These are phyloP conservation scores for Dioctria rufipes DNA, from an alignment of 2,888 invertebrate genomes.

Conservation along the genomic window DNA sequence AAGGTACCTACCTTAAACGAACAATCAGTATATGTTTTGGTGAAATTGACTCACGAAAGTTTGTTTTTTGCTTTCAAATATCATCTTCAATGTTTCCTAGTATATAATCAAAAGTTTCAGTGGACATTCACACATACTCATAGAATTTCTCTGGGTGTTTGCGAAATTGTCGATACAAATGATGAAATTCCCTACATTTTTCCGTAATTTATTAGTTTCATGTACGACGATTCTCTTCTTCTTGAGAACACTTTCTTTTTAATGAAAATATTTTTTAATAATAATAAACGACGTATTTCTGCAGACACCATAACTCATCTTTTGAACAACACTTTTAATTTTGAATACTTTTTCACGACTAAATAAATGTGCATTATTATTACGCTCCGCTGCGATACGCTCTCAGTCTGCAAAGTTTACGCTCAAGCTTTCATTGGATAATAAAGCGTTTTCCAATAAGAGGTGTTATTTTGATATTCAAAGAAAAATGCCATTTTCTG, in stretches of 20 bases:
- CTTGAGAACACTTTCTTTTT: background rate
- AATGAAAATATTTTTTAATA: background rate
- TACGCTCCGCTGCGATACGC: no score
- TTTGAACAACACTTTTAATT: no score
- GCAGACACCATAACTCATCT: no score
- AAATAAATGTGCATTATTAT: background rate
- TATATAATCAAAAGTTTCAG: background rate
- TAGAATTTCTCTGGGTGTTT: background rate
- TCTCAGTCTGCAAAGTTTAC: no score
- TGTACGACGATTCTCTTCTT: background rate
- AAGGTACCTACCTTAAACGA: background rate
- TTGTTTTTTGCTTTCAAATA: no score
- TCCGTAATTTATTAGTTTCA: background rate
- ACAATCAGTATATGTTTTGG: background rate
- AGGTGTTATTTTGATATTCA: no score
- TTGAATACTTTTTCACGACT: no score
- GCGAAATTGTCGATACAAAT: background rate
- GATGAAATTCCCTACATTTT: background rate
- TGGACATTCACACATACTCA: background rate
- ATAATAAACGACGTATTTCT: background rate
- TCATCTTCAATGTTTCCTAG: background rate
- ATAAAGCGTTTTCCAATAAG: no score
- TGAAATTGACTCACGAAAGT: background rate
- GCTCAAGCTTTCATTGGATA: no score
- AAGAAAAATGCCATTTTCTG: no score